Evolutionary conservation across 2,888 invertebrate species (phyloP).

Genomic region (Amphipyra berbera): DNA sequence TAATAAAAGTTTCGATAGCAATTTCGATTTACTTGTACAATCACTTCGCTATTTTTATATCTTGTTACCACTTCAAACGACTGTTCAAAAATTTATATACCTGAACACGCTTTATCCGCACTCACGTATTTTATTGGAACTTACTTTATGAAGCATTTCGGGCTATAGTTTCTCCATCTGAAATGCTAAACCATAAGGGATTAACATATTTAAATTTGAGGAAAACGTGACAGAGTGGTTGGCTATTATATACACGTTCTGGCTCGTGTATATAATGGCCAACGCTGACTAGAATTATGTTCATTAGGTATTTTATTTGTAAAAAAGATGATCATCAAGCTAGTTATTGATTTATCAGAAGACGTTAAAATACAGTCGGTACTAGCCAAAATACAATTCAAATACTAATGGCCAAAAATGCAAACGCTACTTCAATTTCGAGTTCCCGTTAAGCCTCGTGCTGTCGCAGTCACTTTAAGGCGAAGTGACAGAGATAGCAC

Average conservation of each 20-base stretch:
- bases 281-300: background rate
- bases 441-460: no score
- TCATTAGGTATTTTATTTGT: no score
- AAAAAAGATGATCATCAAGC: no score
- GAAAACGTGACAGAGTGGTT: background rate
- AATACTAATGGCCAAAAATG: no score
- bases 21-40: conserved; percentile 68
- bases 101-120: conserved; percentile 40
- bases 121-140: conserved; percentile 45
- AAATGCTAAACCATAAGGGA: conserved; percentile 40
- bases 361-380: no score
- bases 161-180: conserved; percentile 36
- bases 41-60: conserved; percentile 54
- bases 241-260: background rate
- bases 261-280: background rate
- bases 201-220: conserved; percentile 35
- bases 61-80: conserved; percentile 51
- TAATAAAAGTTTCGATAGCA: conserved; percentile 76
- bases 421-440: no score
- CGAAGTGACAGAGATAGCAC: no score
- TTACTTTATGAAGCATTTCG: conserved; percentile 24
- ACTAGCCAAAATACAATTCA: no score
- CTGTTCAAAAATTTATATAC: conserved; percentile 45
- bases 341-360: no score
- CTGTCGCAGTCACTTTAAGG: no score